These are phyloP conservation scores for Drosophila subpulchrella DNA, from an alignment of 1,140 invertebrate species.

Conservation along the genomic window DNA sequence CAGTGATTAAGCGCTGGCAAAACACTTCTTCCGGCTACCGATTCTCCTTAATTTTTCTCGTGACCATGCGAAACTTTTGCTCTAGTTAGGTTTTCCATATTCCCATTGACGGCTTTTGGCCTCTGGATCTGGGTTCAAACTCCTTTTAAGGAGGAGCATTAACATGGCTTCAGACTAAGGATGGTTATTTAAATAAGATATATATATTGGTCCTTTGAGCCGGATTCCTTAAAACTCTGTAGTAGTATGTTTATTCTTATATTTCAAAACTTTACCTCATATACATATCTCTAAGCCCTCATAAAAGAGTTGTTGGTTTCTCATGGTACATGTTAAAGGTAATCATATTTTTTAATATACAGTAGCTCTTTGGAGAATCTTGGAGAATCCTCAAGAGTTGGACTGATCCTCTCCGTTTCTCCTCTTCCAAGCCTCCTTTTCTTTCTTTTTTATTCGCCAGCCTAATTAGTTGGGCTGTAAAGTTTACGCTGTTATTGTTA, in stretches of 20 bases:
- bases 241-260: too few species aligned
- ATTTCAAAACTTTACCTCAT: too few species aligned
- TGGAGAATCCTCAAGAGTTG: not conserved
- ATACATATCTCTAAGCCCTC: too few species aligned
- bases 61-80: conserved; percentile 3
- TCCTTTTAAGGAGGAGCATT: too few species aligned
- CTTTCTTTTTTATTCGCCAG: conserved; percentile 12
- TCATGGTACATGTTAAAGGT: not conserved
- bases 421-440: not conserved
- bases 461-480: conserved; percentile 75
- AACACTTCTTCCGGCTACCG: conserved; percentile 28
- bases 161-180: too few species aligned
- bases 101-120: not conserved
- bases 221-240: too few species aligned
- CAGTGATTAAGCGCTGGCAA: conserved; percentile 31
- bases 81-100: not conserved
- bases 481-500: conserved; percentile 63
- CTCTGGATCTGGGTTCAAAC: too few species aligned
- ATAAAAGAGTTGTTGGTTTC: too few species aligned
- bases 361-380: not conserved
- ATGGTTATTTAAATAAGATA: too few species aligned
- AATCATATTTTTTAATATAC: not conserved
- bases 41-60: not conserved
- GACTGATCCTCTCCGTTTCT: not conserved
- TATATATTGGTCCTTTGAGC: too few species aligned